Base-by-base conservation (phyloP, 2,113 vertebrate species). In the Globicephala melas region DNA sequence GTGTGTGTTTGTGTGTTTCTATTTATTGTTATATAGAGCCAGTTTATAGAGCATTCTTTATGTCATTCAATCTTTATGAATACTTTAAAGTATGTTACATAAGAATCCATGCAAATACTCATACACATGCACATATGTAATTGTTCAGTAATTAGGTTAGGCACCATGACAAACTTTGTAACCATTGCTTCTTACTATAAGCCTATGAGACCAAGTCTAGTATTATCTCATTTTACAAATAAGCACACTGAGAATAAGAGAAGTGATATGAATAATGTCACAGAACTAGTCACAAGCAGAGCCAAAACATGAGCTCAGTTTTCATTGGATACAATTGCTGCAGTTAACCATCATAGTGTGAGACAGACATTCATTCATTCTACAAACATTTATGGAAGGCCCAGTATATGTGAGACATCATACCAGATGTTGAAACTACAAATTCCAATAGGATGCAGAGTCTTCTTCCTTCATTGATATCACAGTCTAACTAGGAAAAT, bases 311-410 rank as follows among this genome's bases (percentile, higher is more conserved):
- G 6, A 68, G 70, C 20, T 76, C 28, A 8, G 6, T 58, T 94
- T 90, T 76, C 25, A 23, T 23, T 63, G 21, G 1, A 1, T 63
- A 38, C 2, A 77, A 13, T 8, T 63, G 7, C 20, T 74, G 0
- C 18, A 3, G 26, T 36, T 47, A 67, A 26, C 31, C 38, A 83
- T 47, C 13, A 36, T 65, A 1, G 10, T 81, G 47, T 65, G 26
- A 90, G 14, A 65, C 0, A 38, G 33, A 73, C 21, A 47, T 50
- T 67, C 28, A 55, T 60, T 89, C 47, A 18, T 55, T 70, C 26
- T 50, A 58, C 36, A 93, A 41, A 79, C 31, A 95, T 31, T 89
- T 91, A 47, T 23, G 74, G 62, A 81, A 94, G 36, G 9, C 1
- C 1, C 28, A 26, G 3, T 31, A 15, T 41, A 58, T 17, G 21